Evolutionary conservation across 2,113 vertebrate genomes (phyloP), one percentile per base, ranked within the genome.

Genomic region (Scortum barcoo): DNA sequence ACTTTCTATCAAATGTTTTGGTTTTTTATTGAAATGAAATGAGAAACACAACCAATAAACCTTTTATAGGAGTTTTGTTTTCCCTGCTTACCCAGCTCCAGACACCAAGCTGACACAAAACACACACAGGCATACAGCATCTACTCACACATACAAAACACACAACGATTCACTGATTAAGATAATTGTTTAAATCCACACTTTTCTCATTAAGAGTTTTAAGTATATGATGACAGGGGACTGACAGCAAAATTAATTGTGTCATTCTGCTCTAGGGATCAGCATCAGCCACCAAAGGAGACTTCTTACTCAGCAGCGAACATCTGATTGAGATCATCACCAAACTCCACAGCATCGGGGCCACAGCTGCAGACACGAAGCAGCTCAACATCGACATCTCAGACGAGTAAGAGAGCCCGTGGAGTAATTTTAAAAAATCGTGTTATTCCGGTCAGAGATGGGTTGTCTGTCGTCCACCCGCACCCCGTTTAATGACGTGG

Each of bases 261-360:
- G 76, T 82, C 24, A 2, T 56, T 56, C 17, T 22, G 0, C 90
- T 74, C 38, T 66, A 99, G 98, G 98, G 98, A 1, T 97, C 97
- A 0, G 95, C 96, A 73, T 97, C 98, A 9, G 97, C 98, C 48
- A 93, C 94, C 67, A 99, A 99, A 92, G 98, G 98, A n/a, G 98
- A 99, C 87, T 99, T 99, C 91, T 94, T 99, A 86, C 95, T 99
- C 84, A 99, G 96, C 95, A 99, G 98, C 0, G 97, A 99, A 58
- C 98, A 97, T 80, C 95, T 99, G 78, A 99, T 99, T 76, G 98
- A 99, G 92, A 98, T 98, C 91, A 97, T 98, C 93, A 99, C 98
- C 90, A 99, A 99, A 91, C 96, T 99, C 1, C 97, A 99, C 81
- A 96, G 96, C 81, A 96, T 95, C 0, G 96, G 96, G 2, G 93